Conservation (phyloP, 2,113 vertebrate genomes). For the Pituophis catenifer region DNA sequence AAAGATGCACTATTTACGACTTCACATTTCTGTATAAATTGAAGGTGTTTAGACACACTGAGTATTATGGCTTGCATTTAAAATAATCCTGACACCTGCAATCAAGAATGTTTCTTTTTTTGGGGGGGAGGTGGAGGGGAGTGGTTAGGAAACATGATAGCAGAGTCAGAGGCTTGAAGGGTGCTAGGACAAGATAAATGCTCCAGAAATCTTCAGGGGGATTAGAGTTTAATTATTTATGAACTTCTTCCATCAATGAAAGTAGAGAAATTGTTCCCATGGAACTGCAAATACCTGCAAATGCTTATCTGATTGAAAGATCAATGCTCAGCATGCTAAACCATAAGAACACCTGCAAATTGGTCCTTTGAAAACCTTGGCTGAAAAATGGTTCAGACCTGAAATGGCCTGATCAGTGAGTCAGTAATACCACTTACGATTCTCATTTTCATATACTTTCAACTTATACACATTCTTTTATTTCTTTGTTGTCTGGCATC, state of each 20-base stretch:
- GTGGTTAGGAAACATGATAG: background rate
- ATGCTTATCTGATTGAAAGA: background rate
- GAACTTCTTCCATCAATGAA: background rate
- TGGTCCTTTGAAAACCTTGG: background rate
- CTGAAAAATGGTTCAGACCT: background rate
- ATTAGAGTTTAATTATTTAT: background rate
- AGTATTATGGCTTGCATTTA: background rate
- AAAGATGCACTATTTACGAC: background rate
- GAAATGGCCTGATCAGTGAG: background rate
- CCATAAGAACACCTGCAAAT: background rate
- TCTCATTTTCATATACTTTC: background rate
- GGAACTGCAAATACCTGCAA: background rate
- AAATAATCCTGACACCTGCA: background rate
- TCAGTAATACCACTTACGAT: background rate
- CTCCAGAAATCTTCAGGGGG: background rate
- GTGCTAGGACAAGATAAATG: background rate
- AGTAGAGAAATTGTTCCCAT: background rate
- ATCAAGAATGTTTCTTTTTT: background rate
- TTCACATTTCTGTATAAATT: background rate
- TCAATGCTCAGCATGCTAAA: background rate
- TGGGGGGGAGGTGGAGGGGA: rapidly evolving
- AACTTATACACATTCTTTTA: background rate
- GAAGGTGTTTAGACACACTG: background rate
- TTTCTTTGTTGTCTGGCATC: background rate
- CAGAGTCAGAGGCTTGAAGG: background rate